A percentile compares a stretch with the other conserved stretches of the same genome.
phyloP scores from a whole-genome alignment of 2,888 invertebrate species.

The Tinea trinotella region DNA sequence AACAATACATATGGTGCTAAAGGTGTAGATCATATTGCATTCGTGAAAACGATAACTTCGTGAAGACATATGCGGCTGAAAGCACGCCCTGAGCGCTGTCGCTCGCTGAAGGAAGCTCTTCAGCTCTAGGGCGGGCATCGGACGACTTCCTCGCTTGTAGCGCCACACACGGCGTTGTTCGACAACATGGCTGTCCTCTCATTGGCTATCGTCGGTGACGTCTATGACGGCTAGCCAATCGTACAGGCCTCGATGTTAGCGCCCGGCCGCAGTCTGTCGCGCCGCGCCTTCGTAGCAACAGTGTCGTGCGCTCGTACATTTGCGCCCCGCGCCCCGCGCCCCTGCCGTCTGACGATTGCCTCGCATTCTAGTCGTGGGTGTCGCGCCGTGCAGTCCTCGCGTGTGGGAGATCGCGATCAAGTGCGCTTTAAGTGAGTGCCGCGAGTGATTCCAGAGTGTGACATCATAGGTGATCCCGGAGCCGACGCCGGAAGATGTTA shows the following conservation, averaged over 20 bases:
- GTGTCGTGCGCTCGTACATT: conserved; percentile 52
- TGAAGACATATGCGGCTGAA: conserved; percentile 38
- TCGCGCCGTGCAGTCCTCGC: conserved; percentile 69
- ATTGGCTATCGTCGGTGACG: conserved; percentile 58
- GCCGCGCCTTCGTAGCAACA: conserved; percentile 66
- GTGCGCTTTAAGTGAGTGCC: conserved; percentile 72
- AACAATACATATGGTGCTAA: no score
- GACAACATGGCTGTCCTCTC: conserved; percentile 35
- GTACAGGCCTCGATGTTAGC: conserved; percentile 47
- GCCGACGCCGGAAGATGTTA: conserved; percentile 67
- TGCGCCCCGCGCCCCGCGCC: conserved; percentile 45
- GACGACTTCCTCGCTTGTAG: conserved; percentile 52
- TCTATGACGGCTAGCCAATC: conserved; percentile 57
- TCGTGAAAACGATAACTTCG: neutral
- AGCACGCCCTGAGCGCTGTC: conserved; percentile 57
- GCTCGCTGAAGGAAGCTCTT: conserved; percentile 52
- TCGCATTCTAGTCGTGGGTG: conserved; percentile 71
- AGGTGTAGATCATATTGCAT: neutral
- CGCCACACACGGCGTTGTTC: conserved; percentile 44
- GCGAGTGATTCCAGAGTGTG: conserved; percentile 45
- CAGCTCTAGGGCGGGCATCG: conserved; percentile 59
- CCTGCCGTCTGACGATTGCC: conserved; percentile 51
- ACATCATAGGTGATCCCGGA: conserved; percentile 23
- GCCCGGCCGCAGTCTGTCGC: conserved; percentile 65
- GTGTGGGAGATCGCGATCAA: conserved; percentile 55